Base-by-base conservation (phyloP, 1,140 invertebrate species). In the Anastrepha ludens region DNA sequence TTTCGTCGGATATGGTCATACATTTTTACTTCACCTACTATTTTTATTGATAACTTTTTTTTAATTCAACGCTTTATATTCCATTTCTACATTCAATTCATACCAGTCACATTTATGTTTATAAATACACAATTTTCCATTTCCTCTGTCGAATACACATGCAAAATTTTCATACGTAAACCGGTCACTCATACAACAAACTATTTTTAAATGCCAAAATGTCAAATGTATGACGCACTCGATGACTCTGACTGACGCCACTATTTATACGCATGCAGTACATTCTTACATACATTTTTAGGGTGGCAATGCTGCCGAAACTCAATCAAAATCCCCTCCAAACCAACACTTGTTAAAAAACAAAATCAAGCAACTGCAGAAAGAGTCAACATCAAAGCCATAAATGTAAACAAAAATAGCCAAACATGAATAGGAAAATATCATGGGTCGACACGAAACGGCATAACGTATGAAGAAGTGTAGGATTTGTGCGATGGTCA, bases 401-500 rank as follows among this genome's bases (percentile, higher is more conserved):
- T 81, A 81, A 81, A 81, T 81, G 74, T 81, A 81, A 81, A 81
- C 74, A 81, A 50, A 81, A 81, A 81, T 81, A 81, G 74, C n/a
- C 74, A 55, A 55, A 20, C 74, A 55, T 41, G 41, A 20, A 81
- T 9, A 20, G 17, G 74, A 20, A 81, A 81, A 55, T 44, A 3
- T 15, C 3, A 4, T 55, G 47, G 44, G 8, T 17, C 44, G 47
- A 17, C 41, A 47, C 15, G 70, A 47, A 9, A 9, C 41, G 65
- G 11, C 65, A 17, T 81, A 15, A 29, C 74, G 47, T 81, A 7
- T 81, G 47, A 81, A 81, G 47, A 2, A 8, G 17, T 81, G 17
- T 55, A 41, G n/a, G 5, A 2, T 47, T 67, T 67, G 60, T 2
- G 7, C 20, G n/a, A 29, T 81, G 70, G 44, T 50, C 5, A 11